Conservation (phyloP, 2,888 invertebrate species). For the Ophioninae sp. region DNA sequence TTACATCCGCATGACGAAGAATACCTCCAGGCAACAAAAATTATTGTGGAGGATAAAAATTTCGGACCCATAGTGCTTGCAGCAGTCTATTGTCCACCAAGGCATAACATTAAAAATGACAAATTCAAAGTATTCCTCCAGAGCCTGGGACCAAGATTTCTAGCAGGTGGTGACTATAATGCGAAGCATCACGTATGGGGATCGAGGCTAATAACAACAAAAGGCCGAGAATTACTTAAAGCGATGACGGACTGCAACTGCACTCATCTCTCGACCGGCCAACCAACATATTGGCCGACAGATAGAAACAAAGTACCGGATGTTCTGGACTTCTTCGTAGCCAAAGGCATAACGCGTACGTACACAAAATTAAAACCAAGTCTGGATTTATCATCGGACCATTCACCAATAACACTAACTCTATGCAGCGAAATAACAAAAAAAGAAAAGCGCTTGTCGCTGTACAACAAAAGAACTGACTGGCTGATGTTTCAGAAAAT, state of each 20-base stretch:
- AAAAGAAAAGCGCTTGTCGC: neutral
- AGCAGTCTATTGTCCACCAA: neutral
- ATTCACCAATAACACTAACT: neutral
- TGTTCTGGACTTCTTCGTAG: neutral
- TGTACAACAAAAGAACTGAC: neutral
- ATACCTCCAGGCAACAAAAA: too few relatives aligned
- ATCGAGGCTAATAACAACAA: neutral
- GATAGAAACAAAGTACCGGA: neutral
- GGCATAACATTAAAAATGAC: neutral
- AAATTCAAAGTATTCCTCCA: neutral
- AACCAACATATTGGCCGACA: neutral
- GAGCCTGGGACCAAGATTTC: neutral
- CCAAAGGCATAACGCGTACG: neutral
- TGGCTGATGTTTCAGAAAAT: neutral
- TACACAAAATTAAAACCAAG: neutral
- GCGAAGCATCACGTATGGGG: neutral
- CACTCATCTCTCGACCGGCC: neutral
- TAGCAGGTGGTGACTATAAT: neutral
- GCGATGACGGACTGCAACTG: neutral
- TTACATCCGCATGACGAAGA: too few relatives aligned
- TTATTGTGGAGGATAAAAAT: too few relatives aligned
- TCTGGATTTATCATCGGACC: neutral
- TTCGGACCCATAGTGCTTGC: too few relatives aligned
- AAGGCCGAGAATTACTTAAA: neutral
- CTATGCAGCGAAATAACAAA: too few relatives aligned